Evolutionary conservation across 2,888 invertebrate genomes (phyloP).

Genomic region (Nymphalis urticae): DNA sequence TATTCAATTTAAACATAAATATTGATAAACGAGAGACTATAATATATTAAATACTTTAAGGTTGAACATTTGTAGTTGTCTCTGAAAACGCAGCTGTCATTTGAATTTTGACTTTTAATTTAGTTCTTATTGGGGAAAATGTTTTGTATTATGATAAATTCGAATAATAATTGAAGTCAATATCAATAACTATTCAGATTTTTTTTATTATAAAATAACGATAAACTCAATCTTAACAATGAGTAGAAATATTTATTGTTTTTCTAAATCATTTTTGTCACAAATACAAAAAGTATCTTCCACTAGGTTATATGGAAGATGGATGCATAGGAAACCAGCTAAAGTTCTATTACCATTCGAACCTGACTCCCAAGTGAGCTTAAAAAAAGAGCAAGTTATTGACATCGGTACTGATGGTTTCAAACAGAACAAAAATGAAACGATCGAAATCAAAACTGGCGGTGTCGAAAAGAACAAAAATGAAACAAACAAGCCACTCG

Average conservation of each 20-base stretch:
- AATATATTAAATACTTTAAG: too few species aligned
- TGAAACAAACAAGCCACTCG: constrained; percentile 23
- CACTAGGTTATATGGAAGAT: constrained; percentile 69
- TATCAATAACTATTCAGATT: too few species aligned
- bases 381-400: constrained; percentile 71
- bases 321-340: constrained; percentile 77
- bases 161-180: too few species aligned
- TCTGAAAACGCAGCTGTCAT: too few species aligned
- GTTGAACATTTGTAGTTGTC: too few species aligned
- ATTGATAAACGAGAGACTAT: too few species aligned
- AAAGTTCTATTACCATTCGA: constrained; percentile 77
- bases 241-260: constrained; percentile 18
- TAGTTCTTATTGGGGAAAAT: too few species aligned
- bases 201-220: neutral
- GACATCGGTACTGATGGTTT: constrained; percentile 52
- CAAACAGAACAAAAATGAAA: constrained; percentile 43
- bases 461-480: constrained; percentile 45
- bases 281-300: constrained; percentile 32
- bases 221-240: neutral
- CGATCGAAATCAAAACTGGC: constrained; percentile 38
- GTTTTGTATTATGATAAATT: too few species aligned
- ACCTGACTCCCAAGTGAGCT: constrained; percentile 49
- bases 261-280: constrained; percentile 19
- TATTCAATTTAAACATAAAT: too few species aligned
- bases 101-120: too few species aligned